Evolutionary conservation across 1,140 invertebrate species (phyloP).

Genomic region (Polyergus mexicanus): DNA sequence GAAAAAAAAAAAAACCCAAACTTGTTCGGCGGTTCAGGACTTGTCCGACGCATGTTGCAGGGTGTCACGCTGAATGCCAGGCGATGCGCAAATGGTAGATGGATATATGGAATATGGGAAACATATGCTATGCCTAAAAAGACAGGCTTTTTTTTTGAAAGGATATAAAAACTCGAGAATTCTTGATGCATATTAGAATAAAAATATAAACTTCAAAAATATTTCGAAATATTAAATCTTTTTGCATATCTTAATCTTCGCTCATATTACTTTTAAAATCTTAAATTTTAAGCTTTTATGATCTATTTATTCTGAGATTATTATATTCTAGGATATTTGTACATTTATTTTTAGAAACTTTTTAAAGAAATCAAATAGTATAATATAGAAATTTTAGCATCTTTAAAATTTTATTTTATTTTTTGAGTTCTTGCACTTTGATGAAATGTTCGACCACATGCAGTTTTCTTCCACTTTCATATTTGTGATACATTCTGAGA

Average conservation of each 20-base stretch:
- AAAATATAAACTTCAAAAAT: background rate
- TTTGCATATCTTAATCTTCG: background rate
- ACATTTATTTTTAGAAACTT: background rate
- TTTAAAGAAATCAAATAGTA: too few relatives aligned
- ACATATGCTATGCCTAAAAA: constrained; percentile 38
- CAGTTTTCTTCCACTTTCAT: background rate
- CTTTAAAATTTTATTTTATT: background rate
- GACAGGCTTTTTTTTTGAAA: constrained; percentile 17
- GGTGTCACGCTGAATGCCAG: constrained; percentile 34
- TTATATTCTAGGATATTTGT: background rate
- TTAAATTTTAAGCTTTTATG: background rate
- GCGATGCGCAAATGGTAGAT: constrained; percentile 51
- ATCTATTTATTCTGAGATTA: background rate
- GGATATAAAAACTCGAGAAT: constrained; percentile 38
- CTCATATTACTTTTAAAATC: background rate
- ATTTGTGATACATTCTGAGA: background rate
- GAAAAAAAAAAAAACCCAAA: constrained; percentile 26
- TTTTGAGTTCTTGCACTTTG: background rate
- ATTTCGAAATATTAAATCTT: background rate
- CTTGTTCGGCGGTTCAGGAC: constrained; percentile 50
- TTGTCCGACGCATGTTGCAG: constrained; percentile 47
- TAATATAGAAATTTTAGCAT: background rate
- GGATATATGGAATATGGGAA: constrained; percentile 23
- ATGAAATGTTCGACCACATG: background rate
- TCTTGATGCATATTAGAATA: background rate